Evolutionary conservation across 2,797 vertebrate genomes (phyloP), one percentile per base, ranked within the genome.

Genomic region (Catostomus latipinnis): DNA sequence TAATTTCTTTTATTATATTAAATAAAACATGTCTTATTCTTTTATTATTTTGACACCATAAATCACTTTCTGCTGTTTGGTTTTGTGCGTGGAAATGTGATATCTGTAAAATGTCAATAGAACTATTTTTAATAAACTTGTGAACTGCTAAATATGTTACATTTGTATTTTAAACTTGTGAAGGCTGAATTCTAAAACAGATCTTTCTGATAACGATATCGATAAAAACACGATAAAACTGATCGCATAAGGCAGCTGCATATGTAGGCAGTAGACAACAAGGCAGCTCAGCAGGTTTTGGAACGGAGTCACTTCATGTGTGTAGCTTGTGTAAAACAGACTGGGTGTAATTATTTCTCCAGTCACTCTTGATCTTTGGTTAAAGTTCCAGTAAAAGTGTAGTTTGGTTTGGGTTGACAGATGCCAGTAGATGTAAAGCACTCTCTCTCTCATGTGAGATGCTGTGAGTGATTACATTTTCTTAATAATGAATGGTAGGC

Each of bases 111-210:
- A 34, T 74, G 71, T 68, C 62, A 49, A 62, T 22, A 14, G 53
- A 57, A 14, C 16, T 63, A 66, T 75, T 70, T 70, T 84, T 46
- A 92, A 92, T 93, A 92, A 93, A 93, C 84, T 85, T 50, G 62
- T 87, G 74, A 72, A 85, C 82, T 81, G 57, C 73, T 71, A 67
- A 84, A 77, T 10, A 65, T 53, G 54, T 56, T 5, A 22, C 1
- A 22, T 22, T 22, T 22, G 22, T 22, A 22, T 22, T 22, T 22
- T 22, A 4, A 34, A 18, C 57, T 18, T 60, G n/a, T n/a, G 5
- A 13, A 56, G 6, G 53, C 53, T 56, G 53, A 56, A 6, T 14
- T 9, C 1, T 18, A 16, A 60, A 60, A 16, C 16, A 2, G 8
- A 14, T 8, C 9, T 5, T 53, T 34, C 22, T 22, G 22, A 34